Percentiles rank a stretch among this genome's conserved stretches.
phyloP scores from a whole-genome alignment of 1,140 invertebrate species.

The Drosophila tristis region DNA sequence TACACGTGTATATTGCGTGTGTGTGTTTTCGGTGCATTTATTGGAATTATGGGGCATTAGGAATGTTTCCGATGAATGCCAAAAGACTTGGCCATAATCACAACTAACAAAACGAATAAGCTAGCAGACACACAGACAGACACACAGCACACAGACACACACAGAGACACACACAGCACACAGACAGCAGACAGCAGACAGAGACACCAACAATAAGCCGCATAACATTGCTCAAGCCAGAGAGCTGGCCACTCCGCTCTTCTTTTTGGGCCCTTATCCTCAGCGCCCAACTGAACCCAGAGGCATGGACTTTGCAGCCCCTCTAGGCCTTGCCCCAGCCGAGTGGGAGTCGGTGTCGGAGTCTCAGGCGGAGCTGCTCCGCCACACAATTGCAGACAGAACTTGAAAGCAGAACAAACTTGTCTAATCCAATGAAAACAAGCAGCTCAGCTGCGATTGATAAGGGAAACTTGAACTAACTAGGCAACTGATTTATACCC shows the following conservation, averaged over 20 bases:
- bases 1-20: too few species aligned
- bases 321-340: too few species aligned
- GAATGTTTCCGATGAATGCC: too few species aligned
- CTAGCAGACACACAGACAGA: not conserved
- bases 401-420: slow-evolving; percentile 57
- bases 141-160: too few species aligned
- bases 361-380: too few species aligned
- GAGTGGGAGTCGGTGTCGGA: too few species aligned
- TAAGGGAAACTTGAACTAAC: slow-evolving; percentile 50
- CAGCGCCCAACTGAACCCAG: too few species aligned
- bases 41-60: too few species aligned
- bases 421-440: slow-evolving; percentile 79
- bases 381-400: not conserved
- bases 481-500: slow-evolving; percentile 36
- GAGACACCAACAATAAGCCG: slow-evolving; percentile 41
- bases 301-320: too few species aligned
- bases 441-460: slow-evolving; percentile 76
- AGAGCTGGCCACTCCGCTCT: not conserved
- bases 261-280: slow-evolving; percentile 6
- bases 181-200: slow-evolving; percentile 5
- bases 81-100: slow-evolving; percentile 15
- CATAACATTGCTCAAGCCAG: slow-evolving; percentile 32
- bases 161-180: not conserved
- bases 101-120: slow-evolving; percentile 1
- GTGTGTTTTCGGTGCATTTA: too few species aligned